phyloP scores from a whole-genome alignment of 2,113 vertebrate genomes.

The Lepus europaeus region DNA sequence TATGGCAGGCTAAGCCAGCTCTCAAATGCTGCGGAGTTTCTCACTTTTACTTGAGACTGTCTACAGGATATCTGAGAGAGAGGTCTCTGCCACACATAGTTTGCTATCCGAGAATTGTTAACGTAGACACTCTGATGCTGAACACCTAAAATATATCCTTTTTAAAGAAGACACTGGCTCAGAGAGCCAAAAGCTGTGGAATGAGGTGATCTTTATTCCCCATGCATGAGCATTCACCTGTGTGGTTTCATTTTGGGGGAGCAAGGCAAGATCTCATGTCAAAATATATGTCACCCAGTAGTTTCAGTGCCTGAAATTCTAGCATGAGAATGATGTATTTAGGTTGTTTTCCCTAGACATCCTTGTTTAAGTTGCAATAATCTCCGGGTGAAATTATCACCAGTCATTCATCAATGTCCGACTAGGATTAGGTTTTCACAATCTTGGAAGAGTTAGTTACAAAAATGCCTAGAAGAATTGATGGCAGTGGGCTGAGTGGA shows the following conservation, averaged over 20 bases:
- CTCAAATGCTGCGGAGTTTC: constrained; percentile 65
- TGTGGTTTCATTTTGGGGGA: neutral
- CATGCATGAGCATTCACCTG: neutral
- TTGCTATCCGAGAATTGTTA: constrained; percentile 35
- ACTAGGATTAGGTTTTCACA: constrained; percentile 47
- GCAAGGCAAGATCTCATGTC: neutral
- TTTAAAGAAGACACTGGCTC: constrained; percentile 2
- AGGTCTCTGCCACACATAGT: neutral
- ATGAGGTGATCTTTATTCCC: neutral
- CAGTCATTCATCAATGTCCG: constrained; percentile 18
- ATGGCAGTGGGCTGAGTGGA: neutral
- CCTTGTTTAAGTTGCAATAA: neutral
- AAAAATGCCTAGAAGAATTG: neutral
- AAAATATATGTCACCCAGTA: neutral
- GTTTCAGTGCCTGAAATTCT: neutral
- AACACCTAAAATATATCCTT: neutral
- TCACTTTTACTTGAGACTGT: constrained; percentile 51
- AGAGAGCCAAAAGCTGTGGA: neutral
- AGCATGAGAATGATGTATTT: neutral
- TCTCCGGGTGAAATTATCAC: constrained; percentile 18
- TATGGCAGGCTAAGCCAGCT: constrained; percentile 78
- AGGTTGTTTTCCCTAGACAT: neutral
- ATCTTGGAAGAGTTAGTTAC: constrained; percentile 11
- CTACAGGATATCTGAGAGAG: neutral
- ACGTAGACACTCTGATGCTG: neutral